These are phyloP conservation scores for Acropora tenuis DNA, from an alignment of 64 coral and sea anemone genomes.

Conservation along the genomic window DNA sequence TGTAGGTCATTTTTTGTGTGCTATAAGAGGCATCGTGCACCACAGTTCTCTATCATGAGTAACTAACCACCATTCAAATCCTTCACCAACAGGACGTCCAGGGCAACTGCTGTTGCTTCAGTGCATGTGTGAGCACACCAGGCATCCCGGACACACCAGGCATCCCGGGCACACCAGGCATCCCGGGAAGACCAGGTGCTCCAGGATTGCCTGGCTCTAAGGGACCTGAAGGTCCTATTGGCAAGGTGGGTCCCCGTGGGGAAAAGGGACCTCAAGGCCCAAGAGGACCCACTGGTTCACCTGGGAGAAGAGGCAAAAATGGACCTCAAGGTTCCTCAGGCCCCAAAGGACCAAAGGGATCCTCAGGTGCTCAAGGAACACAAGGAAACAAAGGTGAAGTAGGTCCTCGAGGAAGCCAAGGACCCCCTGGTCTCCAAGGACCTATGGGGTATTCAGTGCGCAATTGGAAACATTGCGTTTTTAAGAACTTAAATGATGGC, in stretches of 20 bases:
- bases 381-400: background rate
- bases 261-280: background rate
- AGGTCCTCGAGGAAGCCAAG: background rate
- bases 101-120: background rate
- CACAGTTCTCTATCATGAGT: background rate
- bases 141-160: background rate
- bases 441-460: background rate
- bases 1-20: background rate
- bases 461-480: conserved; percentile 9
- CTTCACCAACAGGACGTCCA: background rate
- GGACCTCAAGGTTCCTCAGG: too few species aligned
- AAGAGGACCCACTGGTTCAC: background rate
- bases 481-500: background rate
- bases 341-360: too few species aligned
- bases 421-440: background rate
- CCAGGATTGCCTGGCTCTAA: background rate
- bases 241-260: background rate
- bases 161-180: conserved; percentile 4
- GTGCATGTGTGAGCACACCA: background rate
- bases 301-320: background rate
- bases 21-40: background rate
- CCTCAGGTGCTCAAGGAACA: too few species aligned
- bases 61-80: background rate
- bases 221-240: background rate
- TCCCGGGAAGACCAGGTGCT: background rate